Conservation (phyloP, 2,888 invertebrate genomes). For the Caenorhabditis angaria region DNA sequence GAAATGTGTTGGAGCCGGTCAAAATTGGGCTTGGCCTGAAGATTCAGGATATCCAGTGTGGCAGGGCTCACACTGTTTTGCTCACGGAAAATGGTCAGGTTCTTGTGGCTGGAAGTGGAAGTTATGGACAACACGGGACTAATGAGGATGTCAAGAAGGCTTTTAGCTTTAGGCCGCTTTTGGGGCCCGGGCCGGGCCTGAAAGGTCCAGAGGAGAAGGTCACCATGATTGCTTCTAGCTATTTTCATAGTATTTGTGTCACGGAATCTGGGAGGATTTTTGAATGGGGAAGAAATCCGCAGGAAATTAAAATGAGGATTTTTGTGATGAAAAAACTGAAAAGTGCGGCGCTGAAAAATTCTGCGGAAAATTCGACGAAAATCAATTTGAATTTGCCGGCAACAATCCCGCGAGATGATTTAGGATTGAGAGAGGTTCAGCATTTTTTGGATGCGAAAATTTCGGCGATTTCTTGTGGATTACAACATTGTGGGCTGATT, state of each 20-base stretch:
- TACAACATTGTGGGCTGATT: slow-evolving; percentile 63
- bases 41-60: slow-evolving; percentile 45
- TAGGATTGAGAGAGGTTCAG: slow-evolving; percentile 47
- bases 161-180: slow-evolving; percentile 37
- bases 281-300: slow-evolving; percentile 67
- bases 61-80: slow-evolving; percentile 53
- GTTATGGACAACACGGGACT: slow-evolving; percentile 55
- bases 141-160: slow-evolving; percentile 52
- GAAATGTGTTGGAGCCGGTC: slow-evolving; percentile 27
- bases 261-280: slow-evolving; percentile 48
- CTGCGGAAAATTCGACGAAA: slow-evolving; percentile 18
- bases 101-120: slow-evolving; percentile 42
- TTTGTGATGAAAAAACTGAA: slow-evolving; percentile 56
- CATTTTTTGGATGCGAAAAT: slow-evolving; percentile 49
- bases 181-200: too few relatives aligned
- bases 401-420: slow-evolving; percentile 53
- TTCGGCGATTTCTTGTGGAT: slow-evolving; percentile 55
- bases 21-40: slow-evolving; percentile 37
- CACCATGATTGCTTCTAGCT: slow-evolving; percentile 12
- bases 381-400: slow-evolving; percentile 43
- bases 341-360: slow-evolving; percentile 41
- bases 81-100: slow-evolving; percentile 45
- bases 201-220: not conserved
- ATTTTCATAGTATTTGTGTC: slow-evolving; percentile 65
- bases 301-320: slow-evolving; percentile 62